Evolutionary conservation across 1,140 invertebrate genomes (phyloP), one percentile per base, ranked within the genome.

Genomic region (Drosophila grimshawi): DNA sequence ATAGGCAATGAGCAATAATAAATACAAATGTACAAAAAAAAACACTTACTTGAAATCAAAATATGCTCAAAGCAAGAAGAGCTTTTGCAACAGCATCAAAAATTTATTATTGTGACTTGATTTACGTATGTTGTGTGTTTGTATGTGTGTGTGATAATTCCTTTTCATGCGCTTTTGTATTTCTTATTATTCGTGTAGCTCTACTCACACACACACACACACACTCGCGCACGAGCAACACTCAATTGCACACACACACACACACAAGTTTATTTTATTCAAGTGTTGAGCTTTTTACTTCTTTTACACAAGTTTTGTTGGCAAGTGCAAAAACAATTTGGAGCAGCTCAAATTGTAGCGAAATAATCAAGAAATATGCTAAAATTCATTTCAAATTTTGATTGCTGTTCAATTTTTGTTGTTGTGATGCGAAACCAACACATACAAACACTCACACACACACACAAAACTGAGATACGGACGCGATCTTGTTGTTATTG

Each of bases 321-420:
- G 46, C 67, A 68, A 75, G 43, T 62, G 37, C 62, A 76, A 66
- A 19, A 63, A 69, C 37, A 66, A 73, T 76, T 73, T 69, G 60
- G 60, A 48, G 63, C 60, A 51, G 29, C 39, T 52, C 5, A 66
- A 53, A 39, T 10, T 41, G 67, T 79, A 82, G 64, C 67, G 66
- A 73, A 73, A 78, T 70, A 41, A 69, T 19, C 65, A 69, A 61
- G 35, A 65, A 65, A 69, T 41, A 52, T 35, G 39, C 11, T 43
- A 53, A 64, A 72, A 64, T 62, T 48, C 67, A 78, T 81, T 86
- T 70, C 62, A 62, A 52, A 66, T 76, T 78, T 72, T 73, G 52
- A 65, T 49, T 48, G 59, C 19, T 7, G 51, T 33, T 52, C 48
- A 61, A 63, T 46, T 68, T 19, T 19, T 19, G 7, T 10, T 41